Conservation (phyloP, 2,113 vertebrate genomes). For the Tupaia tana region DNA sequence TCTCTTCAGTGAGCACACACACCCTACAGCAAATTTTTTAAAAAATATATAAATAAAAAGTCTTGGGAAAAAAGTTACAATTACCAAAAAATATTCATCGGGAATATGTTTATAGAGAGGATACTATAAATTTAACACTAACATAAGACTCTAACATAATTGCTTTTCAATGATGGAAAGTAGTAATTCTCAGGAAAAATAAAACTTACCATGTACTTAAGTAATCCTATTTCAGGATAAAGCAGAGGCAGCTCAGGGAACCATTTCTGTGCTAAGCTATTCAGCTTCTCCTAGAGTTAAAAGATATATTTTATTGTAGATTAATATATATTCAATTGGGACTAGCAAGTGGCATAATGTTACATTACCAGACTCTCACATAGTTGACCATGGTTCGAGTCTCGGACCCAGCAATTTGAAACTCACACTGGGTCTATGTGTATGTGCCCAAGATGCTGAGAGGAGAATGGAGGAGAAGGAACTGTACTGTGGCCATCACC, state of each 20-base stretch:
- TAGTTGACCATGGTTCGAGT: no score
- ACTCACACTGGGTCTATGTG: no score
- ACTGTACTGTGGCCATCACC: no score
- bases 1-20: no score
- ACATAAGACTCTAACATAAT: constrained; percentile 30
- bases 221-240: constrained; percentile 88
- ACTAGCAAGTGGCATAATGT: no score
- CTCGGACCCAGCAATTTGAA: no score
- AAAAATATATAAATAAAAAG: no score
- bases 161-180: background rate
- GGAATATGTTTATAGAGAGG: constrained; percentile 9
- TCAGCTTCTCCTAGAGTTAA: constrained; percentile 85
- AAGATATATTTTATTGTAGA: constrained; percentile 25
- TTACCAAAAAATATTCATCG: constrained; percentile 27
- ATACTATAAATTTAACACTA: constrained; percentile 8
- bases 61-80: constrained; percentile 26
- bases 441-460: no score
- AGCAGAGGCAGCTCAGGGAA: constrained; percentile 90
- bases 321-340: constrained; percentile 3
- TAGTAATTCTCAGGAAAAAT: constrained; percentile 8
- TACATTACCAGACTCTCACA: no score
- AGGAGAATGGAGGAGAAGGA: no score
- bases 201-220: constrained; percentile 87
- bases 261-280: constrained; percentile 84
- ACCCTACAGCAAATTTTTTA: no score